These are phyloP conservation scores for Leuciscus idus DNA, from an alignment of 2,113 vertebrate genomes.

Conservation along the genomic window DNA sequence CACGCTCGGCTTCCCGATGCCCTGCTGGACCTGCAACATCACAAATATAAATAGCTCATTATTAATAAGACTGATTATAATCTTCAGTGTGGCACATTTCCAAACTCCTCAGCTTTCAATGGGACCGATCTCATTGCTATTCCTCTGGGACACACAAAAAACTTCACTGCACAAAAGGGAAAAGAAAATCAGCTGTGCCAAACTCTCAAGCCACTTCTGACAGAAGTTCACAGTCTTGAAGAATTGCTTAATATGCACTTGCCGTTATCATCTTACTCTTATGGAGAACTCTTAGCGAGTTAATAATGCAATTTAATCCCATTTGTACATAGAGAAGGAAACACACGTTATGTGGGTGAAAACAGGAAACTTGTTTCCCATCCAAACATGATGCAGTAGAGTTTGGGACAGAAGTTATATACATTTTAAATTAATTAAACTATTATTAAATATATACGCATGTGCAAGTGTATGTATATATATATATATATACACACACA, in stretches of 20 bases:
- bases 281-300: not conserved
- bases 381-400: not conserved
- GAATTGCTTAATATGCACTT: not conserved
- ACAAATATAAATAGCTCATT: constrained; percentile 40
- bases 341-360: not conserved
- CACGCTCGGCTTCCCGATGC: constrained; percentile 86
- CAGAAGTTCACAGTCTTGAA: not conserved
- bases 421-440: no score
- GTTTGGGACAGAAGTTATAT: no score
- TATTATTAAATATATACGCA: no score
- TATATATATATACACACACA: no score
- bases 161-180: not conserved
- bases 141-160: not conserved
- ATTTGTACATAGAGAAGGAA: not conserved
- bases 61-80: not conserved
- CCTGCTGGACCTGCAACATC: constrained; percentile 79
- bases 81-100: not conserved
- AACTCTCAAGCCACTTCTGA: not conserved
- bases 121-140: not conserved
- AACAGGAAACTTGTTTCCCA: not conserved
- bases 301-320: not conserved
- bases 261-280: not conserved
- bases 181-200: not conserved
- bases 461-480: no score
- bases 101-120: not conserved